A percentile compares a stretch with the other conserved stretches of the same genome.
phyloP scores from a whole-genome alignment of 2,888 invertebrate species.

The Pterostichus madidus region DNA sequence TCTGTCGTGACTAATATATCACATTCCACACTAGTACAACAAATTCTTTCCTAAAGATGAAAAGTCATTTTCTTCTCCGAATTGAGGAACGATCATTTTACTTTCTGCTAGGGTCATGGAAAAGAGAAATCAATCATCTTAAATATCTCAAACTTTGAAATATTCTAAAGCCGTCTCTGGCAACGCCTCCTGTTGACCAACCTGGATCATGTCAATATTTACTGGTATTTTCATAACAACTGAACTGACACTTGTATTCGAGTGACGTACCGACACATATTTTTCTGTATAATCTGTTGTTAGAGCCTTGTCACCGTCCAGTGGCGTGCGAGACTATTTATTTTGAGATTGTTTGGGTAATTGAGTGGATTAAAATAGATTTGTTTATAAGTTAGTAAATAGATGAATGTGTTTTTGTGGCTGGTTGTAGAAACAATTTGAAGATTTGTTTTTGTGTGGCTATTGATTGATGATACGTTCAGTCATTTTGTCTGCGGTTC shows the following conservation, averaged over 20 bases:
- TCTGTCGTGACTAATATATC: too few species aligned
- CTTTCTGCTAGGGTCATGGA: too few species aligned
- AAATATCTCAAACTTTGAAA: too few species aligned
- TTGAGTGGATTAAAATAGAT: conserved; percentile 49
- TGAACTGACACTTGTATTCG: background rate
- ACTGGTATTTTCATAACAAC: conserved; percentile 22
- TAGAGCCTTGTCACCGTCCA: conserved; percentile 13
- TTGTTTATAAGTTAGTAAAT: conserved; percentile 55
- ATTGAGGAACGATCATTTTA: too few species aligned
- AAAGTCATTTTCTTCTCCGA: too few species aligned
- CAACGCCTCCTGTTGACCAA: background rate
- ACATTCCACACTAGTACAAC: too few species aligned
- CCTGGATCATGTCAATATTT: conserved; percentile 48
- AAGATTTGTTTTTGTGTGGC: conserved; percentile 21
- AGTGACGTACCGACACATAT: conserved; percentile 1
- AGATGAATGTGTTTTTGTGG: conserved; percentile 24
- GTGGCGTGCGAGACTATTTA: conserved; percentile 10
- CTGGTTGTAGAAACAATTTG: conserved; percentile 19
- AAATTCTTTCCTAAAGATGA: too few species aligned
- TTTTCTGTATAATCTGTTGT: conserved; percentile 41
- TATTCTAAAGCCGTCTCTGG: background rate
- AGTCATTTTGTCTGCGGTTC: too few species aligned
- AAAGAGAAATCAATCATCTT: too few species aligned
- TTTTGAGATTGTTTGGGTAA: conserved; percentile 34
- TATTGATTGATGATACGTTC: background rate